Percentiles rank a stretch among this genome's conserved stretches.
phyloP scores from a whole-genome alignment of 2,888 invertebrate species.

The Leucophora obtusa region DNA sequence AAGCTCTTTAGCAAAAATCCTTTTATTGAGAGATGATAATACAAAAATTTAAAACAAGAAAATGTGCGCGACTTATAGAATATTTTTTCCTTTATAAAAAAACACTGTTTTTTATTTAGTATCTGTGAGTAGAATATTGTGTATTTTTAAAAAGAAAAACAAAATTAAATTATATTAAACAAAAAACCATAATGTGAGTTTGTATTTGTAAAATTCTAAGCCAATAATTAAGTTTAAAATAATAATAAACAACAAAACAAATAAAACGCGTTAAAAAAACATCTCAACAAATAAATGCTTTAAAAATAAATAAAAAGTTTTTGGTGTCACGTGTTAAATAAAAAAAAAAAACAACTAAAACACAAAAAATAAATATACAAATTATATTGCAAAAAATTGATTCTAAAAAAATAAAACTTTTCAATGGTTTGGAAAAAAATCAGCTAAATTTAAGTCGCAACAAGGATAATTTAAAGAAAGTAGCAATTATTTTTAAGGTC shows the following conservation, averaged over 20 bases:
- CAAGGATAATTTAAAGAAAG: not conserved
- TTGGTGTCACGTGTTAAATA: conserved; percentile 57
- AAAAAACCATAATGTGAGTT: conserved; percentile 49
- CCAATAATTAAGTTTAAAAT: conserved; percentile 38
- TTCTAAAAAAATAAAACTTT: conserved; percentile 11
- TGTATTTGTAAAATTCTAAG: conserved; percentile 50
- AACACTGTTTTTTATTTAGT: conserved; percentile 15
- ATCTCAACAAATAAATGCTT: conserved; percentile 36
- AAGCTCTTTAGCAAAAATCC: not conserved
- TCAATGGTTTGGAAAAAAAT: not conserved
- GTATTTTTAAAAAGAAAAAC: conserved; percentile 33
- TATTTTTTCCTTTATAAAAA: conserved; percentile 2
- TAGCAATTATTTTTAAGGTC: conserved; percentile 3
- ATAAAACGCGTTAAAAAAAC: conserved; percentile 1
- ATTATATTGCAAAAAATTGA: not conserved
- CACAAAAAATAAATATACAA: conserved; percentile 8
- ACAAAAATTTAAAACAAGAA: conserved; percentile 15
- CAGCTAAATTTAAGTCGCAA: not conserved
- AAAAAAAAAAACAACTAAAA: conserved; percentile 1
- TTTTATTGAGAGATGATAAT: not conserved
- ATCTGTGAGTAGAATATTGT: conserved; percentile 41
- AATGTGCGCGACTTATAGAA: conserved; percentile 6
- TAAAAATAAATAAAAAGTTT: conserved; percentile 30
- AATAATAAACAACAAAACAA: conserved; percentile 18
- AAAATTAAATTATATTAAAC: conserved; percentile 38